Evolutionary conservation across 2,797 vertebrate genomes (phyloP), one percentile per base, ranked within the genome.

Genomic region (Catostomus latipinnis): DNA sequence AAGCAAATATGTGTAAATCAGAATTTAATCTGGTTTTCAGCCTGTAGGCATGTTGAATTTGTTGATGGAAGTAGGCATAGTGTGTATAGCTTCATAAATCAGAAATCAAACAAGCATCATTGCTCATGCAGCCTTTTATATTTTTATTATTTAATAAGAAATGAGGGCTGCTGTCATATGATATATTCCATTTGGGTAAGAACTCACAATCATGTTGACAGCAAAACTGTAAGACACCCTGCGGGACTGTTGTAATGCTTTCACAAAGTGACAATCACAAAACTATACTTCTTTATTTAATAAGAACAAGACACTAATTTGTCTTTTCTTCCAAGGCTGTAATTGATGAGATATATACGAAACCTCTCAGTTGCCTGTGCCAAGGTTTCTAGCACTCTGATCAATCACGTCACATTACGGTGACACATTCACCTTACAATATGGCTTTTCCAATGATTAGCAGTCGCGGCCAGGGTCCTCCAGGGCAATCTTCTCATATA

Each of bases 401-500:
- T 54, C 60, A 72, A 54, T 78, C 46, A 52, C 16, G 72, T 81
- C 65, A 82, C 57, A 67, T 58, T 66, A 52, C 5, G 11, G 9
- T 81, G 71, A 84, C 76, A 76, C 83, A 82, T 87, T 81, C 79
- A 84, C 81, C 67, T 87, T 74, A 74, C 86, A 82, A 72, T 85
- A 81, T 83, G 87, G 83, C 70, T 71, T 74, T 69, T 78, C 54
- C 48, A 60, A 49, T 76, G 56, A 87, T 76, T 77, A 78, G 66
- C 52, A 83, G 76, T 65, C 68, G 45, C 76, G 71, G 63, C 86
- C 74, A 85, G 66, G 79, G 16, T 68, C 78, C 78, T 80, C 18
- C 3, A 58, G 75, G 84, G 76, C 74, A 66, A 82, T 85, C 76
- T 80, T 74, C 83, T 88, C 88, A 87, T 83, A 78, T 83, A 85